Conservation (phyloP, 2,797 vertebrate genomes). For the Pogonophryne albipinna region DNA sequence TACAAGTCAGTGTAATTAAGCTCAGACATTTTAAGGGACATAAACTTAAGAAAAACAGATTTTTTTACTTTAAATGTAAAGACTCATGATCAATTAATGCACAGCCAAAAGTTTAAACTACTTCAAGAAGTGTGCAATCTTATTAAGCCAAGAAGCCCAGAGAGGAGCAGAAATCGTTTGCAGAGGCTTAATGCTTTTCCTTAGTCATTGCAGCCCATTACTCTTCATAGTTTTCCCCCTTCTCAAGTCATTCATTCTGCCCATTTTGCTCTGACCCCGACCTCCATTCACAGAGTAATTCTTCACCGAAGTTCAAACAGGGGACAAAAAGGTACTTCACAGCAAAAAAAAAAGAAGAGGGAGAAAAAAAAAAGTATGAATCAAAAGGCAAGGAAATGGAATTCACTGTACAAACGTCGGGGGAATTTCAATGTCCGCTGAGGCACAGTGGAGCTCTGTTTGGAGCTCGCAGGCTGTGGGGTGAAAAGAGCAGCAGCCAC, state of each 20-base stretch:
- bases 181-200: constrained; percentile 47
- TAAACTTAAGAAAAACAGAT: too few species aligned
- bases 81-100: background rate
- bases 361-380: constrained; percentile 53
- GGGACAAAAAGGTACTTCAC: constrained; percentile 80
- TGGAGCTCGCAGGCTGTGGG: constrained; percentile 54
- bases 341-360: constrained; percentile 28
- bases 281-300: constrained; percentile 71
- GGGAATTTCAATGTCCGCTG: constrained; percentile 75
- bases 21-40: too few species aligned
- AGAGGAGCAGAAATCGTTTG: constrained; percentile 9
- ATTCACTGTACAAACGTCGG: constrained; percentile 78
- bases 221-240: constrained; percentile 35
- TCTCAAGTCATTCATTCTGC: constrained; percentile 52
- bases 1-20: too few species aligned
- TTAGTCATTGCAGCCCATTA: constrained; percentile 39
- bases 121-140: constrained; percentile 10
- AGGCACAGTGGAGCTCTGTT: constrained; percentile 81
- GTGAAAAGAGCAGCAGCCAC: constrained; percentile 75
- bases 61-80: too few species aligned
- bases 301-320: constrained; percentile 77
- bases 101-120: background rate
- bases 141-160: background rate
- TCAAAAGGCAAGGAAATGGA: constrained; percentile 81
- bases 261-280: constrained; percentile 64